Evolutionary conservation across 2,888 invertebrate genomes (phyloP), one percentile per base, ranked within the genome.

Genomic region (Melieria crassipennis): DNA sequence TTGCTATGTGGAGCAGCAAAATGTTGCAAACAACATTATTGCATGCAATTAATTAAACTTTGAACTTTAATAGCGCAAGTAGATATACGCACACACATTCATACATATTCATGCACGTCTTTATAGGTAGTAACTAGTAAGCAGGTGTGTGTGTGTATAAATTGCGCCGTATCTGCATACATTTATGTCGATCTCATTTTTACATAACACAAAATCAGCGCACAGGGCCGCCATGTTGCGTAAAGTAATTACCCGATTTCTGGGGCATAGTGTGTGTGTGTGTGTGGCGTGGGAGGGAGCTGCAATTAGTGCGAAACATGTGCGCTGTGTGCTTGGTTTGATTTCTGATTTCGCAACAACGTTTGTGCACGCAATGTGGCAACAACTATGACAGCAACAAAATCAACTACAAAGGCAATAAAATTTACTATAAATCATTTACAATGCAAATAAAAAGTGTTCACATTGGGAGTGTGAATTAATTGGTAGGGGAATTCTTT

Each of bases 11-110:
- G 13, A 13, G 52, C 65, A 30, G 13, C 45, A 56, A 62, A 62
- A 56, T 62, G 55, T 16, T 56, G 55, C 61, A 69, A 62, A 69
- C 62, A 47, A 50, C 56, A 52, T 62, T 55, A 62, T 69, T 62
- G 47, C 69, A 69, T 69, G 69, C 69, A 69, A 69, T 69, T 69
- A 69, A 69, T 69, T 69, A 47, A 69, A 56, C 69, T 69, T 69
- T 69, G 56, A 69, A 69, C 69, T 62, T 55, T 60, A 4, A 30
- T 2, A 60, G 10, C 9, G 7, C 43, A 5, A 30, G 30, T 58
- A 6, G 42, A 58, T 30, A 58, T 50, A 42, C 7, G 10, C 45
- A 42, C 52, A 11, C 50, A 50, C 11, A 52, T 52, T 6, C 5
- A 52, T 52, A 52, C 52, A 50, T 50, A 50, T 50, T 10, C 11